Percentiles rank a stretch among this genome's conserved stretches.
These are phyloP conservation scores for Philaethria dido DNA, from an alignment of 2,888 invertebrate species.

Conservation along the genomic window DNA sequence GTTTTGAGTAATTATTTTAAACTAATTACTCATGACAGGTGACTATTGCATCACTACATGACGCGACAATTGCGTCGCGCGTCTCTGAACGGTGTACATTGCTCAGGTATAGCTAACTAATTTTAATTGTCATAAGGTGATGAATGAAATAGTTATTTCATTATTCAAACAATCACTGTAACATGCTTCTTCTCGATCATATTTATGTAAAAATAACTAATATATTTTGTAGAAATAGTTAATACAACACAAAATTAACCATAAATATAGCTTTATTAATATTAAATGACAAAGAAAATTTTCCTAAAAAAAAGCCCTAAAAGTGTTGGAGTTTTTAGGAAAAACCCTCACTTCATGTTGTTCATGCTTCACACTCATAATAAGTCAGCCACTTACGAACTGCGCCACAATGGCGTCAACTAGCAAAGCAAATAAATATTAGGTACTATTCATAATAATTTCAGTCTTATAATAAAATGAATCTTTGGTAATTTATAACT, in stretches of 20 bases:
- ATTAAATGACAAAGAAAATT: background rate
- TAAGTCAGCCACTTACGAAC: background rate
- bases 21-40: slow-evolving; percentile 19
- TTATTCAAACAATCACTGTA: slow-evolving; percentile 1
- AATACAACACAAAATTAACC: too few relatives aligned
- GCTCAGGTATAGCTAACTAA: slow-evolving; percentile 24
- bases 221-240: too few relatives aligned
- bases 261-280: too few relatives aligned
- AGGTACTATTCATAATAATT: too few relatives aligned
- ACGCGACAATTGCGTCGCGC: background rate
- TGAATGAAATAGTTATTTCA: slow-evolving; percentile 23
- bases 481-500: too few relatives aligned
- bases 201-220: background rate
- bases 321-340: background rate
- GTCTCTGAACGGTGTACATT: background rate
- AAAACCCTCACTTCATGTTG: background rate
- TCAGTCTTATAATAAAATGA: too few relatives aligned
- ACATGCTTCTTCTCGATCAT: background rate
- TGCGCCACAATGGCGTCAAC: background rate
- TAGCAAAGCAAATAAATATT: too few relatives aligned
- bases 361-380: too few relatives aligned
- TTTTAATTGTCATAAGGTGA: slow-evolving; percentile 1
- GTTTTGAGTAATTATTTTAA: background rate
- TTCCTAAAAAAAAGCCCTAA: background rate
- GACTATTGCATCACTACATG: slow-evolving; percentile 26